These are phyloP conservation scores for Syngnathus floridae DNA, from an alignment of 2,113 vertebrate species.

Conservation along the genomic window DNA sequence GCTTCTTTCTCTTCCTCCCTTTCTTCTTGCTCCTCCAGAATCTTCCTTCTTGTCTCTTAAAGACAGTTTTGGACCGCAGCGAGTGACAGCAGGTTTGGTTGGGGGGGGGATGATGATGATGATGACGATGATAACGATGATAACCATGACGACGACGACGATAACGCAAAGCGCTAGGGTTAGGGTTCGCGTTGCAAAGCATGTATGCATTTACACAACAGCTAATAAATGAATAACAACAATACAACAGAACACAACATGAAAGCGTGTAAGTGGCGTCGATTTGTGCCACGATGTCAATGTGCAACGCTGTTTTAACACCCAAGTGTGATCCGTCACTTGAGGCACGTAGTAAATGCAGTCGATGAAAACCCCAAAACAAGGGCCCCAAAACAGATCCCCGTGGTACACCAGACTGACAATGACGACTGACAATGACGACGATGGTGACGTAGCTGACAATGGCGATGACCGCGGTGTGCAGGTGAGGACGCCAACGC, in stretches of 20 bases:
- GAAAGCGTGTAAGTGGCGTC: too few relatives aligned
- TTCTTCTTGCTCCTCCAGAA: slow-evolving; percentile 67
- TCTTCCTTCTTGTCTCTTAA: slow-evolving; percentile 83
- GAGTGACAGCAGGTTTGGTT: slow-evolving; percentile 88
- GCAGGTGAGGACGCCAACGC: slow-evolving; percentile 68
- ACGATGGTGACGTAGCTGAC: not conserved
- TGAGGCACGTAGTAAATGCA: too few relatives aligned
- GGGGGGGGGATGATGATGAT: not conserved
- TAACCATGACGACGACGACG: not conserved
- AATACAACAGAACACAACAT: too few relatives aligned
- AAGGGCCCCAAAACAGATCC: too few relatives aligned
- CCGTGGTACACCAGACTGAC: too few relatives aligned
- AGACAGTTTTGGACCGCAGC: slow-evolving; percentile 83
- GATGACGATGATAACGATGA: not conserved
- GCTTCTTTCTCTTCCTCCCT: not conserved
- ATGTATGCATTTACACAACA: too few relatives aligned
- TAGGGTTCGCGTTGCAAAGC: too few relatives aligned
- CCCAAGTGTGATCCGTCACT: too few relatives aligned
- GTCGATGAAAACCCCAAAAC: too few relatives aligned
- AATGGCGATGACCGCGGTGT: slow-evolving; percentile 6
- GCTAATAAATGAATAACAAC: too few relatives aligned
- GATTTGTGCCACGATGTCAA: too few relatives aligned
- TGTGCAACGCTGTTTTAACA: too few relatives aligned
- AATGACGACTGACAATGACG: not conserved
- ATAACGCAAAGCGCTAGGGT: not conserved